Evolutionary conservation across 1,140 invertebrate species (phyloP), one percentile per base, ranked within the genome.

Genomic region (Laodelphax striatellus): DNA sequence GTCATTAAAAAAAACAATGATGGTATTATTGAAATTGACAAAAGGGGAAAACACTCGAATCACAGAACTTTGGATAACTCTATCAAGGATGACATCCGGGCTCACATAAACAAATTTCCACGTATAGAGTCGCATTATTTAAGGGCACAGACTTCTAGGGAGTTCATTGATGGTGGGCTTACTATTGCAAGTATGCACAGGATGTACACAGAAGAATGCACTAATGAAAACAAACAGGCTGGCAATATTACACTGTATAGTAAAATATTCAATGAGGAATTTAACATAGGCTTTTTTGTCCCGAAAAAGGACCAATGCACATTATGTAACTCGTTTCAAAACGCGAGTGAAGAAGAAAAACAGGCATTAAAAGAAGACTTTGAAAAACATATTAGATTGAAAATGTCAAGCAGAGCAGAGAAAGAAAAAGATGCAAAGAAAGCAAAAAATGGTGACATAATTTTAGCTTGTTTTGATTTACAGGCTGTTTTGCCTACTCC

Each of bases 151-250:
- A 68, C 68, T 31, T 64, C 57, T 43, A 67, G 66, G 22, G 61
- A 63, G 24, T 73, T 64, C 59, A 71, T 72, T 61, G 70, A 71
- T 41, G 70, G 69, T 21, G 64, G 65, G 14, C 70, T 70, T 60
- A 67, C 66, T 19, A 28, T 72, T 21, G 66, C 68, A 52, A 66
- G 71, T 60, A 57, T 73, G 14, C 65, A 70, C 44, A 63, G 68
- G 61, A 65, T 70, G 53, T 72, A 72, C 57, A 50, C 31, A 5
- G 55, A 67, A 52, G n/a, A 62, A 24, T 64, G 65, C 31, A 28
- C 24, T 28, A 28, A 28, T 28, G 24, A 28, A 28, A 28, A 38
- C 34, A 38, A 38, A 38, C 34, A 38, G 34, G 34, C 34, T 38
- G 34, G 34, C 34, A 11, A 38, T 38, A 38, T 38, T 38, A 38